Conservation (phyloP, 2,797 vertebrate species). For the Peromyscus aztecus region DNA sequence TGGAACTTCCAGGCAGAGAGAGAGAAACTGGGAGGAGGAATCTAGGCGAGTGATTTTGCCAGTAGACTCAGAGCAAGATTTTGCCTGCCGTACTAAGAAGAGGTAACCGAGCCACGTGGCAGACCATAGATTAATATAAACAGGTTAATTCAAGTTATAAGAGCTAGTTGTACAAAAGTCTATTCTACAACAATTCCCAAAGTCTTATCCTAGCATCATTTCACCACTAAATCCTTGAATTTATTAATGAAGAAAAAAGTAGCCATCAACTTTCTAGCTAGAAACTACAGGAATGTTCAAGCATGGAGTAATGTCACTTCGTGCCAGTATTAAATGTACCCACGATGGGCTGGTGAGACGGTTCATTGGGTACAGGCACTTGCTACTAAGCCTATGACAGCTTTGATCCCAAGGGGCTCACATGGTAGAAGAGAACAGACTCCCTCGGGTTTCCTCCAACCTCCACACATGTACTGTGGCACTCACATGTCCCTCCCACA, state of each 20-base stretch:
- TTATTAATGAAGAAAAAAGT: slow-evolving; percentile 25
- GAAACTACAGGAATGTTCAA: not conserved
- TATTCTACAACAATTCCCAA: not conserved
- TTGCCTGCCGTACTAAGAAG: not conserved
- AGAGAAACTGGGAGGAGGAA: not conserved
- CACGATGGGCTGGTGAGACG: not conserved
- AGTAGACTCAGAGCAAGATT: not conserved
- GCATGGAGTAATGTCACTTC: not conserved
- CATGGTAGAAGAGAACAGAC: not conserved
- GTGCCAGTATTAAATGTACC: not conserved
- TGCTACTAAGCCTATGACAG: not conserved
- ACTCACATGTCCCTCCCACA: not conserved
- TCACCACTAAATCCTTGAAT: not conserved
- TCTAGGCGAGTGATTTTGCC: not conserved
- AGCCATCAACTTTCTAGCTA: not conserved
- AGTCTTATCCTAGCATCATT: not conserved
- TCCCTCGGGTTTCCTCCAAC: not conserved
- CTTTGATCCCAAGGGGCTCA: too few species aligned
- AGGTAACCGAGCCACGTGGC: not conserved
- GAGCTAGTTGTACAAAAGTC: not conserved
- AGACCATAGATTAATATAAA: not conserved
- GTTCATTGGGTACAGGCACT: not conserved
- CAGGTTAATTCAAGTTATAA: not conserved
- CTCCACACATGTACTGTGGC: not conserved
- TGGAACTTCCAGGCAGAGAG: not conserved